These are phyloP conservation scores for Himalopsyche kuldschensis DNA, from an alignment of 2,888 invertebrate genomes.

Conservation along the genomic window DNA sequence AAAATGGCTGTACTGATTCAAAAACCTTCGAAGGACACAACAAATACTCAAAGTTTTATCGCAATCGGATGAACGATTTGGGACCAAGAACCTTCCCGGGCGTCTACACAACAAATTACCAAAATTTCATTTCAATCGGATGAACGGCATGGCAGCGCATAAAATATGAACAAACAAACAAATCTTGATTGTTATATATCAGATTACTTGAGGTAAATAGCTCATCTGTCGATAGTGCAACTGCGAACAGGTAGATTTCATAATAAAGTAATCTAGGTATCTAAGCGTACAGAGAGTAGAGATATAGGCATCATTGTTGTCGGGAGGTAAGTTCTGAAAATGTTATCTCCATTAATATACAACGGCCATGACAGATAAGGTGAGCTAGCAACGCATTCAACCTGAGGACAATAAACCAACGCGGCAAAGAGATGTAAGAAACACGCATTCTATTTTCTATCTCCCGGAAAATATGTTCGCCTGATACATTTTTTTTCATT, in stretches of 20 bases:
- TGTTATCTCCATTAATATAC: neutral
- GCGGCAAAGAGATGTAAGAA: neutral
- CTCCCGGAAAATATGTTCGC: neutral
- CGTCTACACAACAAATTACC: too few relatives aligned
- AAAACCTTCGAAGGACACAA: too few relatives aligned
- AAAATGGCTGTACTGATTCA: too few relatives aligned
- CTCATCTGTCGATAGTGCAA: neutral
- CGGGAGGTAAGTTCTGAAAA: neutral
- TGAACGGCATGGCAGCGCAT: too few relatives aligned
- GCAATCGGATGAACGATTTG: too few relatives aligned
- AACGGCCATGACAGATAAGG: neutral
- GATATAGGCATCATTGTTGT: neutral
- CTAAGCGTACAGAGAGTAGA: neutral
- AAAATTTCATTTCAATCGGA: too few relatives aligned
- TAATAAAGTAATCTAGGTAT: neutral
- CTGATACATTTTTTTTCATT: too few relatives aligned
- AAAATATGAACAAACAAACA: too few relatives aligned
- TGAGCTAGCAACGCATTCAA: neutral
- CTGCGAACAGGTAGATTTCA: neutral
- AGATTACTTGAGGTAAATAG: neutral
- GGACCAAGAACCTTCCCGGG: too few relatives aligned
- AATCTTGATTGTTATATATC: too few relatives aligned
- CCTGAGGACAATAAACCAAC: neutral
- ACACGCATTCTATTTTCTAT: neutral
- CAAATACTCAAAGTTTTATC: too few relatives aligned